These are phyloP conservation scores for Calcarius ornatus DNA, from an alignment of 2,113 vertebrate species.

Conservation along the genomic window DNA sequence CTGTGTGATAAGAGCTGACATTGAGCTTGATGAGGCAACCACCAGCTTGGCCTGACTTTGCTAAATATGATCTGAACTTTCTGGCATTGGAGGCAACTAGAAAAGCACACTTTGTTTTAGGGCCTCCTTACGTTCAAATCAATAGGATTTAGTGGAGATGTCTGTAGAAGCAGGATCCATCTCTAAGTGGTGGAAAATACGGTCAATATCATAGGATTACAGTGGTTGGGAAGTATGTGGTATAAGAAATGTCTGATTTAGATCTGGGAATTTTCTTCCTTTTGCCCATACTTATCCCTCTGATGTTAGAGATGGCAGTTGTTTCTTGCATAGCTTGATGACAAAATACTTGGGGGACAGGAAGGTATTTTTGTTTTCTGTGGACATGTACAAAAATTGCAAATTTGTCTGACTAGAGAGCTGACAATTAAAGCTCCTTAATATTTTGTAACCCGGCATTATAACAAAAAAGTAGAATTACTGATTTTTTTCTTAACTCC, in stretches of 20 bases:
- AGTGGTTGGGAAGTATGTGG: neutral
- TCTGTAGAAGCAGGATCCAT: conserved; percentile 50
- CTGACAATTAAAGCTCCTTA: neutral
- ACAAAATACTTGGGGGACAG: neutral
- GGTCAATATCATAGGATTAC: neutral
- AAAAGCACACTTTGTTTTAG: neutral
- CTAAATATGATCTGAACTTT: neutral
- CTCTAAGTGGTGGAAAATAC: neutral
- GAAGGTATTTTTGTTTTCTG: neutral
- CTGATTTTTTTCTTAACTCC: neutral
- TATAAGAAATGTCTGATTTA: neutral
- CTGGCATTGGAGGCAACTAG: neutral
- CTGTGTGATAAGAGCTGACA: neutral
- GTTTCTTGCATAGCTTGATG: neutral
- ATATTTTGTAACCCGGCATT: neutral
- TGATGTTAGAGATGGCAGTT: neutral
- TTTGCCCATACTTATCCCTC: neutral
- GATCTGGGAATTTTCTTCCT: neutral
- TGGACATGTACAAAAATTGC: neutral
- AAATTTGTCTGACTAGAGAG: neutral
- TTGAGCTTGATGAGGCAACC: neutral
- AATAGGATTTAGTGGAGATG: neutral
- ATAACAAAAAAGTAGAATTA: neutral
- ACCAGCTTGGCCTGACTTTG: neutral
- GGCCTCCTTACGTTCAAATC: neutral